A percentile compares a stretch with the other conserved stretches of the same genome.
phyloP scores from a whole-genome alignment of 64 coral and sea anemone species.

The Anthopleura sola region DNA sequence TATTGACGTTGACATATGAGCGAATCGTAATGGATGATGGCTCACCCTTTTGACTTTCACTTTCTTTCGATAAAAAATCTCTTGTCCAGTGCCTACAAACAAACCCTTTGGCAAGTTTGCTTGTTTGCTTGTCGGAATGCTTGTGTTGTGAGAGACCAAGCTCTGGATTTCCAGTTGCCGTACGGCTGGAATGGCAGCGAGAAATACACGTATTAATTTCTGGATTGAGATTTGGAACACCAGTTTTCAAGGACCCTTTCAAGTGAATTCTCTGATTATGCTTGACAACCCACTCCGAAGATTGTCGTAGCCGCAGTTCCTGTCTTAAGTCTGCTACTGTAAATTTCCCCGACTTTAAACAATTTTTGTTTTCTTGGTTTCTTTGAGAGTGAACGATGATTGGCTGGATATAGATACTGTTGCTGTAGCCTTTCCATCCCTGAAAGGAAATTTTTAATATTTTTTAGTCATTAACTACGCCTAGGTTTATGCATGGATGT shows the following conservation, averaged over 20 bases:
- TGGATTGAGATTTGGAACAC: neutral
- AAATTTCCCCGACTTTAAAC: neutral
- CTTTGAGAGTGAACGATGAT: slow-evolving; percentile 44
- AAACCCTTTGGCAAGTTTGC: slow-evolving; percentile 73
- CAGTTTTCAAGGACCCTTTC: slow-evolving; percentile 54
- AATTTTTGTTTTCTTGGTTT: neutral
- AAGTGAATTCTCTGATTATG: slow-evolving; percentile 59
- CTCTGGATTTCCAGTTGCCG: neutral
- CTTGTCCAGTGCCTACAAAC: slow-evolving; percentile 72
- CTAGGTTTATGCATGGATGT: too few relatives aligned
- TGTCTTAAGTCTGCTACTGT: slow-evolving; percentile 41
- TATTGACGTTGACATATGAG: slow-evolving; percentile 6
- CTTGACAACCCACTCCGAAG: slow-evolving; percentile 53
- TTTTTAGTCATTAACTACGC: too few relatives aligned
- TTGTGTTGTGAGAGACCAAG: neutral
- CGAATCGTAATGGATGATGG: neutral
- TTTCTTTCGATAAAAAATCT: slow-evolving; percentile 39
- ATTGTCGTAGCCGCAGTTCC: slow-evolving; percentile 57
- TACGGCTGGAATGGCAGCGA: neutral
- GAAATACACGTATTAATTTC: neutral
- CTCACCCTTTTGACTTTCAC: neutral
- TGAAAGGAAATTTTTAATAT: neutral
- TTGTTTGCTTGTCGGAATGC: neutral
- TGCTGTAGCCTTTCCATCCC: slow-evolving; percentile 86
- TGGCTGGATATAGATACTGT: slow-evolving; percentile 80